Evolutionary conservation across 2,113 vertebrate species (phyloP).

Genomic region (Falco punctatus): DNA sequence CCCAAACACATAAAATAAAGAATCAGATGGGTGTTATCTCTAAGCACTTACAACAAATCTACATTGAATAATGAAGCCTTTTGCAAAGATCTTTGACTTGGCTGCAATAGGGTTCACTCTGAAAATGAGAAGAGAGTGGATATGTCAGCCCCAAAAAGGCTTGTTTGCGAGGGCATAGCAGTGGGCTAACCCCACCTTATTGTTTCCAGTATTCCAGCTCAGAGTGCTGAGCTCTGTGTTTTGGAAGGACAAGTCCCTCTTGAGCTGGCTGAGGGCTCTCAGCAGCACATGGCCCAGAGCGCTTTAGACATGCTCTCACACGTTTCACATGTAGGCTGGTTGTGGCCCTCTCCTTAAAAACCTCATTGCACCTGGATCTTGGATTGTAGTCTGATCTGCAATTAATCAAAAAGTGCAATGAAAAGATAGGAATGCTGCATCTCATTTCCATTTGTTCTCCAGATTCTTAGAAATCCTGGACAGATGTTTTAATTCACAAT

Average conservation of each 20-base stretch:
- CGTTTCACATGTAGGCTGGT: neutral
- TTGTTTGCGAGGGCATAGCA: neutral
- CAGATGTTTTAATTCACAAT: constrained; percentile 38
- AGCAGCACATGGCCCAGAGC: neutral
- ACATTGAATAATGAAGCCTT: neutral
- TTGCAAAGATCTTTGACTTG: neutral
- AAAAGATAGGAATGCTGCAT: neutral
- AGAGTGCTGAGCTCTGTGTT: neutral
- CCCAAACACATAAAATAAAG: neutral
- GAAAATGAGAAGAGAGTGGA: neutral
- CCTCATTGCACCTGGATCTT: neutral
- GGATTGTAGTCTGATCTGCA: neutral
- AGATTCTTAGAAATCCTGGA: constrained; percentile 16
- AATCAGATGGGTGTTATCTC: neutral
- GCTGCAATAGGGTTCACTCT: fast-evolving
- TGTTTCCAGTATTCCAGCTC: neutral
- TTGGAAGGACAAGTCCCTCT: neutral
- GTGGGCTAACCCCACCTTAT: neutral
- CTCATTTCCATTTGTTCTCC: constrained; percentile 18
- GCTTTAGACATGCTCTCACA: neutral
- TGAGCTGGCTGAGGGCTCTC: neutral
- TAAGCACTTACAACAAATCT: neutral
- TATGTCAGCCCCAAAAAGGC: neutral
- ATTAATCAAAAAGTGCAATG: neutral
- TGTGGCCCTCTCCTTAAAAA: neutral